A percentile compares a stretch with the other conserved stretches of the same genome.
These are phyloP conservation scores for Euclidia mi DNA, from an alignment of 2,888 invertebrate genomes.

Conservation along the genomic window DNA sequence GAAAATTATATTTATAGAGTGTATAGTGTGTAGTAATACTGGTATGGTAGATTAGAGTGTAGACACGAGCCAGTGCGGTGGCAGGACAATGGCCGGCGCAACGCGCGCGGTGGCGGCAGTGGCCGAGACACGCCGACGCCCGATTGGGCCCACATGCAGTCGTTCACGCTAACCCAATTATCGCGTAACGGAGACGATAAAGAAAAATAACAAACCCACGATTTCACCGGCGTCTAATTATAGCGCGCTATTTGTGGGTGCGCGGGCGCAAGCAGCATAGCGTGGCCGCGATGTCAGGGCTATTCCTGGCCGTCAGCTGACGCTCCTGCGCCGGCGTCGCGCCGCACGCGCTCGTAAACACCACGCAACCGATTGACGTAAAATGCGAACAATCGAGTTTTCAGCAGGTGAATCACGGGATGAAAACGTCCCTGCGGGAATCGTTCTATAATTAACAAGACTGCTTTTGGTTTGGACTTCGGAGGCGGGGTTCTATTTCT, in stretches of 20 bases:
- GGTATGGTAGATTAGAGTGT: slow-evolving; percentile 36
- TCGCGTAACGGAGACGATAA: slow-evolving; percentile 89
- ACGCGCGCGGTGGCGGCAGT: slow-evolving; percentile 62
- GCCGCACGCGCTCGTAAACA: slow-evolving; percentile 81
- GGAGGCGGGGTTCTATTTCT: slow-evolving; percentile 88
- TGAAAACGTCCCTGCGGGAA: slow-evolving; percentile 86
- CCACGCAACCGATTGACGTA: slow-evolving; percentile 89
- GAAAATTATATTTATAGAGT: no score
- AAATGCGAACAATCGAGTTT: slow-evolving; percentile 89
- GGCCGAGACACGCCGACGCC: slow-evolving; percentile 88
- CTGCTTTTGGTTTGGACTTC: slow-evolving; percentile 88
- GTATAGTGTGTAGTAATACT: no score
- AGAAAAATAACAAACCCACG: slow-evolving; percentile 91
- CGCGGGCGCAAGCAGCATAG: slow-evolving; percentile 89
- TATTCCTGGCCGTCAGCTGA: slow-evolving; percentile 90
- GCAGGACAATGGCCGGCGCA: slow-evolving; percentile 75
- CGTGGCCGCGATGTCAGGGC: slow-evolving; percentile 89
- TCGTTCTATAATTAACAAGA: slow-evolving; percentile 87
- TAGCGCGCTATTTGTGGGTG: slow-evolving; percentile 88
- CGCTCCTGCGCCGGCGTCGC: slow-evolving; percentile 77
- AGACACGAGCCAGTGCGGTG: slow-evolving; percentile 46
- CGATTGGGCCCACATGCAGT: slow-evolving; percentile 87
- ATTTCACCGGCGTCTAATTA: slow-evolving; percentile 89
- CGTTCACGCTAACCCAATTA: slow-evolving; percentile 88
- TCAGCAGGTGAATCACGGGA: slow-evolving; percentile 89